Conservation (phyloP, 2,888 invertebrate genomes). For the Agrilus mali region DNA sequence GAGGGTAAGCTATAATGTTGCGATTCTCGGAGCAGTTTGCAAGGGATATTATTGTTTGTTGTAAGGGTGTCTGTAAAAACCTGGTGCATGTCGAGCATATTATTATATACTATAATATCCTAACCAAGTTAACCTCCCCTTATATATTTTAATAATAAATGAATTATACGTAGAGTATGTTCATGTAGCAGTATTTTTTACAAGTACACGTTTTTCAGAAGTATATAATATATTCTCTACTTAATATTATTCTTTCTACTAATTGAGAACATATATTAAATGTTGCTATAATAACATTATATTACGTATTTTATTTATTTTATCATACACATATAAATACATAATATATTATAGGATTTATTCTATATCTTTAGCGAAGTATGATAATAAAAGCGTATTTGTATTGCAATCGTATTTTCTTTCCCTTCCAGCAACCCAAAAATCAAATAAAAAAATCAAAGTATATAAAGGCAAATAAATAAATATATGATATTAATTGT, state of each 20-base stretch:
- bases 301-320: constrained; percentile 33
- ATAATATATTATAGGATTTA: constrained; percentile 32
- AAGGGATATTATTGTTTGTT: constrained; percentile 28
- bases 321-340: constrained; percentile 36
- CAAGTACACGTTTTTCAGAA: constrained; percentile 37
- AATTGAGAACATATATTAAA: constrained; percentile 33
- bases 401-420: constrained; percentile 28
- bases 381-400: constrained; percentile 38
- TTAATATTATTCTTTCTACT: constrained; percentile 35
- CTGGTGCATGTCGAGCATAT: constrained; percentile 23
- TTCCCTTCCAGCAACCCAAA: background rate
- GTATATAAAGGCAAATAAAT: too few relatives aligned
- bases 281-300: constrained; percentile 34
- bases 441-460: too few relatives aligned
- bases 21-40: constrained; percentile 20
- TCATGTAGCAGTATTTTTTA: constrained; percentile 36
- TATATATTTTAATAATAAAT: constrained; percentile 30
- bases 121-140: constrained; percentile 29
- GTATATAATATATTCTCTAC: constrained; percentile 30
- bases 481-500: too few relatives aligned
- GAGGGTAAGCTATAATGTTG: too few relatives aligned
- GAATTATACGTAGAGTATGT: constrained; percentile 30
- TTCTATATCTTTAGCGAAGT: constrained; percentile 36
- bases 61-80: constrained; percentile 32
- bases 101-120: constrained; percentile 10